Base-by-base conservation (phyloP, 2,797 vertebrate species). In the Chelon labrosus region DNA sequence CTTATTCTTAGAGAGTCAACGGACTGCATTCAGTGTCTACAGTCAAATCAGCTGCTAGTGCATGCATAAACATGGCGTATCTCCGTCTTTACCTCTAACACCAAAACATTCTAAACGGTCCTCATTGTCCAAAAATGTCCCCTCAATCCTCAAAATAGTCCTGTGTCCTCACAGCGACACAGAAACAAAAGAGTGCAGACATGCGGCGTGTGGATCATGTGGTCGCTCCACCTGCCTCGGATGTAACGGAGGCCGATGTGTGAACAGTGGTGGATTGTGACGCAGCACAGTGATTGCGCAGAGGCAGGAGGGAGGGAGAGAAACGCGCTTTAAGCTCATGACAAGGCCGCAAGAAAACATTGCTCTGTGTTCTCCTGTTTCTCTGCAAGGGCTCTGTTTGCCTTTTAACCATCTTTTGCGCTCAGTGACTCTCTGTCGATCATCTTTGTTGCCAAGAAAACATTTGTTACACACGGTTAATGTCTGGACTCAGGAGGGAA, bases 231-330 rank as follows among this genome's bases (percentile, higher is more conserved):
- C 77, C 70, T 73, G 77, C 68, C 61, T 46, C 13, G 11, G 42
- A 56, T 67, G 38, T 68, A 20, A 53, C 10, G 7, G 52, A 56
- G 69, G 51, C 58, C 47, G 39, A 42, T 41, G 50, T 72, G 22
- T 69, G 71, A 77, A 80, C 80, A 80, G 67, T 72, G 71, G 55
- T 27, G 13, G 74, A 75, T 53, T 78, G 77, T 83, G 68, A 61
- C 57, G 67, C 53, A 16, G 73, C 64, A 66, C 74, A 65, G 69
- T 61, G 71, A 52, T 70, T 62, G 57, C 67, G 61, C 64, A 22
- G 51, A 73, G 19, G 12, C 10, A 10, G 1, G 12, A 3, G 54
- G 55, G 50, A 60, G 22, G 22, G 22, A 22, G 73, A 66, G 75
- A 60, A 80, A 85, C 54, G 65, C 66, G 59, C 67, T 77, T 57